phyloP scores from a whole-genome alignment of 2,797 vertebrate genomes.

The Pogoniulus pusillus region DNA sequence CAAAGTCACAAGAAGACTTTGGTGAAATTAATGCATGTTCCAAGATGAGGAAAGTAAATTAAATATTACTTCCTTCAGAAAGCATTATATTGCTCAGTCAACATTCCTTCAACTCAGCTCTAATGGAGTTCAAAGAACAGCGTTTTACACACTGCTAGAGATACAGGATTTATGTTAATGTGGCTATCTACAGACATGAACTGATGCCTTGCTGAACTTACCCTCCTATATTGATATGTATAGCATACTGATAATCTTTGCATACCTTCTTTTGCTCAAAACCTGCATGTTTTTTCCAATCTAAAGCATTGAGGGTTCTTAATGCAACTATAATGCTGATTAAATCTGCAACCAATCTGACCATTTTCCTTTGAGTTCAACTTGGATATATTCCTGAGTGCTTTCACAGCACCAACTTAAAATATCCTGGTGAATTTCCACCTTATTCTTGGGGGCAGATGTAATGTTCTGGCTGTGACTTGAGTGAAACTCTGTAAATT shows the following conservation, averaged over 20 bases:
- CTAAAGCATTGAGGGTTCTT: background rate
- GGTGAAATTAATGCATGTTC: background rate
- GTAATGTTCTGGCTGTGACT: background rate
- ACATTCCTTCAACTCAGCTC: background rate
- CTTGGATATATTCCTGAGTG: background rate
- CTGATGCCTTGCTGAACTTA: background rate
- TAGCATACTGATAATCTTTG: background rate
- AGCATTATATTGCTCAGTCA: background rate
- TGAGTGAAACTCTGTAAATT: background rate
- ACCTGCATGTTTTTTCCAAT: background rate
- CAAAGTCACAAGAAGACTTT: background rate
- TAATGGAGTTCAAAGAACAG: background rate
- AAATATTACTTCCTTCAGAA: background rate
- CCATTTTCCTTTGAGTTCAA: background rate
- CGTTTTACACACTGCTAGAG: background rate
- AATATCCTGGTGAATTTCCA: conserved; percentile 38
- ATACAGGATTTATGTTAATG: background rate
- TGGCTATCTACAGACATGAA: background rate
- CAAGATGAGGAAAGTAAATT: background rate
- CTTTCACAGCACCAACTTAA: conserved; percentile 35
- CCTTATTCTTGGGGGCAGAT: background rate
- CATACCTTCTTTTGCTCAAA: background rate
- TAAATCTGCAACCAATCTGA: background rate
- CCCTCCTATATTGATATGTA: background rate
- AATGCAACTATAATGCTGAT: background rate